Base-by-base conservation (phyloP, 2,797 vertebrate genomes). In the Diplodus sargus region DNA sequence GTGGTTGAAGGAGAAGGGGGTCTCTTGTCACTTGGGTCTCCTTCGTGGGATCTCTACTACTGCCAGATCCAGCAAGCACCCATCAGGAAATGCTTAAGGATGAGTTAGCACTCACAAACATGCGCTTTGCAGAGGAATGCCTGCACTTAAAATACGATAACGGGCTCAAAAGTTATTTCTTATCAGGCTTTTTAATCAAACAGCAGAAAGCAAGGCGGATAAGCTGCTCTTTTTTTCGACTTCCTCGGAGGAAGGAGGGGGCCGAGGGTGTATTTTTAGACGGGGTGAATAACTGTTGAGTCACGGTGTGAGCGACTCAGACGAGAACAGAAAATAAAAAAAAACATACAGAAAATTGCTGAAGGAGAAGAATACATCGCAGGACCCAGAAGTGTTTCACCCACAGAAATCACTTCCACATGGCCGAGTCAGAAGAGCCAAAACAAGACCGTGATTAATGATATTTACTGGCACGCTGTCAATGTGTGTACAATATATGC, bases 361-460 rank as follows among this genome's bases (percentile, higher is more conserved):
- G 63, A 84, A 81, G 34, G 67, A 48, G 66, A 65, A 39, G 60
- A 85, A 82, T 15, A 58, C 62, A 76, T 70, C 16, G 43, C 69
- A 83, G 74, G 43, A 74, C 68, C 68, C 57, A 17, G 6, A 48
- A 79, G 75, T 22, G 65, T 82, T 77, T 87, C 62, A 68, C 34
- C 83, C 14, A 13, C 81, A 85, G 66, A 90, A 93, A 93, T 92
- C 71, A 80, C 76, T 91, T 90, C 92, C 94, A 93, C 86, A 90
- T 92, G 93, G 76, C 47, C 15, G 86, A 85, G 39, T 86, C 78
- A 76, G 34, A 77, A 18, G n/a, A 92, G 77, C 85, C 86, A 83
- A 78, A 90, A 90, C 84, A 88, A 85, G 86, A 65, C 61, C 69
- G 83, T 86, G 87, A 92, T 91, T 89, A 85, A 92, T 90, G 84